These are phyloP conservation scores for Coregonus ussuriensis DNA, from an alignment of 2,797 vertebrate genomes.

Conservation along the genomic window DNA sequence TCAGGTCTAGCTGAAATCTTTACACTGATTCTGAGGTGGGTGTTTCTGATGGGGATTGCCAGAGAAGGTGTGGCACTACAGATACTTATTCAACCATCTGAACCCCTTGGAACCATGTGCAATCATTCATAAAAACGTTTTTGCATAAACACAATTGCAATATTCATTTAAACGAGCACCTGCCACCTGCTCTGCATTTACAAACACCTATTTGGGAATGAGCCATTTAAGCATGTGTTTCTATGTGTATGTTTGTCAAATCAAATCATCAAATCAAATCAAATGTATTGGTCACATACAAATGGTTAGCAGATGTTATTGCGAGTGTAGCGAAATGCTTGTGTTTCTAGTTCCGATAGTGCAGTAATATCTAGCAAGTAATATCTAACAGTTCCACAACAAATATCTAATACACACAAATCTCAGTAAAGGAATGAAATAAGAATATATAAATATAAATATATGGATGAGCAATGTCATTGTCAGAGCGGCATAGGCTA, in stretches of 20 bases:
- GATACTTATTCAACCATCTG: constrained; percentile 27
- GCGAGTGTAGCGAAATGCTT: too few species aligned
- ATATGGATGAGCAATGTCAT: too few species aligned
- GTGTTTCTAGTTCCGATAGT: too few species aligned
- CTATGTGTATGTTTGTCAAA: neutral
- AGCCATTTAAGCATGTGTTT: constrained; percentile 28
- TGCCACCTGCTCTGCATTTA: constrained; percentile 55
- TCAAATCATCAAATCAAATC: too few species aligned
- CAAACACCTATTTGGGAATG: constrained; percentile 28
- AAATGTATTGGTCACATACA: too few species aligned
- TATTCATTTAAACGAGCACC: constrained; percentile 60
- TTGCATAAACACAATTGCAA: constrained; percentile 51
- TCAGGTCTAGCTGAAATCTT: neutral
- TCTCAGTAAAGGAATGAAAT: too few species aligned
- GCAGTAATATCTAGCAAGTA: too few species aligned
- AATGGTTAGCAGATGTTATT: too few species aligned
- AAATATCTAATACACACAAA: too few species aligned
- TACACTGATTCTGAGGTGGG: neutral
- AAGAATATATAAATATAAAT: too few species aligned
- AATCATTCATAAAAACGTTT: constrained; percentile 53
- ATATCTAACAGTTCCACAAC: too few species aligned
- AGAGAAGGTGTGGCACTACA: constrained; percentile 9
- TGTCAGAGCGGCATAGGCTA: too few species aligned
- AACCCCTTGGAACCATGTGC: constrained; percentile 36
- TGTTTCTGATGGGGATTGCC: constrained; percentile 17